Evolutionary conservation across 2,888 invertebrate genomes (phyloP).

Genomic region (Mamestra brassicae): DNA sequence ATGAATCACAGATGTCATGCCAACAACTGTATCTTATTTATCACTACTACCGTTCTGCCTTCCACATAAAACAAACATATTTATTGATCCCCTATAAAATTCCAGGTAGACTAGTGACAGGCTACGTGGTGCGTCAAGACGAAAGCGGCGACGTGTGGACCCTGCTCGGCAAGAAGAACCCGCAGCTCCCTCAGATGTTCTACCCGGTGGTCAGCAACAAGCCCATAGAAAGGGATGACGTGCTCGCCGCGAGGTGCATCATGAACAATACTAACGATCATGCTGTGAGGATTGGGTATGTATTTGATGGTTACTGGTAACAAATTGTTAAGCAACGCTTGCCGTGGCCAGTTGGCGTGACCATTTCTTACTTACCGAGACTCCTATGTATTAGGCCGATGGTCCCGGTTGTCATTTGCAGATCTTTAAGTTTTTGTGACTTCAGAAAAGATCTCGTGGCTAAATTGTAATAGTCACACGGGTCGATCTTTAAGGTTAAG

Average conservation of each 20-base stretch:
- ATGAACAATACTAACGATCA: slow-evolving; percentile 94
- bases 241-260: slow-evolving; percentile 97
- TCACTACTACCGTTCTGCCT: too few relatives aligned
- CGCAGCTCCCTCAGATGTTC: slow-evolving; percentile 98
- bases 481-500: too few relatives aligned
- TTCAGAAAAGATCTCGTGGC: too few relatives aligned
- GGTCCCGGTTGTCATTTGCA: too few relatives aligned
- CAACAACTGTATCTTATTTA: too few relatives aligned
- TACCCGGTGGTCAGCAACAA: slow-evolving; percentile 94
- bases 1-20: too few relatives aligned
- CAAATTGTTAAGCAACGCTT: too few relatives aligned
- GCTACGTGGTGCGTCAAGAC: slow-evolving; percentile 93
- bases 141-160: slow-evolving; percentile 94
- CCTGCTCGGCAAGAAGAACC: slow-evolving; percentile 96
- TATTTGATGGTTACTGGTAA: slow-evolving; percentile 17
- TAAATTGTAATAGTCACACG: too few relatives aligned
- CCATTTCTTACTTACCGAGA: too few relatives aligned
- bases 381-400: too few relatives aligned
- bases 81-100: slow-evolving; percentile 15
- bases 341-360: too few relatives aligned
- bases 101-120: slow-evolving; percentile 95
- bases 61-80: not conserved
- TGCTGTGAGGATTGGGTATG: slow-evolving; percentile 94
- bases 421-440: too few relatives aligned
- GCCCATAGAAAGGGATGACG: slow-evolving; percentile 93